Base-by-base conservation (phyloP, 1,140 invertebrate species). In the Anagrus nilaparvatae region DNA sequence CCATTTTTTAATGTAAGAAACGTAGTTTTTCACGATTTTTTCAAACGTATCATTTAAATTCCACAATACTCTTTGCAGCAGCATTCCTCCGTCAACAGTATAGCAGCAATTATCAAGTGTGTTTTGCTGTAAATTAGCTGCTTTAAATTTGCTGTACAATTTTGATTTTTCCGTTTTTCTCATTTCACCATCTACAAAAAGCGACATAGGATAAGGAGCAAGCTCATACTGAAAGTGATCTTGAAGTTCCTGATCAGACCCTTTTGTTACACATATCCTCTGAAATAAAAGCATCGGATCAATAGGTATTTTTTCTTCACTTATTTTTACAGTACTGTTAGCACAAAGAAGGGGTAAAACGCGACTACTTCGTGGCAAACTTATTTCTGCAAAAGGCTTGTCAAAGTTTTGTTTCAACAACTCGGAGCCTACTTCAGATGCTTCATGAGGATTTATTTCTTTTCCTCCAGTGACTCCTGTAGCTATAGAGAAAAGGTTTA, bases 221-320 rank as follows among this genome's bases (percentile, higher is more conserved):
- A 66, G 47, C 48, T 65, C 60, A 53, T 59, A 60, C 39, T 50
- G 28, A 23, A 63, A 52, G 52, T 50, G 63, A 36, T 55, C 46
- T 57, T 59, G 41, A 34, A 65, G 29, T 38, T 68, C 48, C 42
- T 50, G 48, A 36, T 50, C 18, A 36, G 4, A 20, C 34, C 53
- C 24, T 20, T 44, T 50, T 19, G 42, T 40, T 21, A 58, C 46
- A 16, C 44, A 48, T 27, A 65, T 61, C 29, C 57, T 44, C 54
- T 66, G 61, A 47, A 61, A 67, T 17, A 67, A 45, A 43, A 59
- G 46, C 39, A 54, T 19, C 28, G 57, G 59, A 47, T 63, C 50
- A 34, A 65, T 44, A 44, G 53, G 25, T 38, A 64, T 51, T 42
- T 53, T 48, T 33, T 53, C 45, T 19, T 56, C 48, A 48, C 60